Conservation (phyloP, 2,113 vertebrate genomes). For the Atherinomorus stipes region DNA sequence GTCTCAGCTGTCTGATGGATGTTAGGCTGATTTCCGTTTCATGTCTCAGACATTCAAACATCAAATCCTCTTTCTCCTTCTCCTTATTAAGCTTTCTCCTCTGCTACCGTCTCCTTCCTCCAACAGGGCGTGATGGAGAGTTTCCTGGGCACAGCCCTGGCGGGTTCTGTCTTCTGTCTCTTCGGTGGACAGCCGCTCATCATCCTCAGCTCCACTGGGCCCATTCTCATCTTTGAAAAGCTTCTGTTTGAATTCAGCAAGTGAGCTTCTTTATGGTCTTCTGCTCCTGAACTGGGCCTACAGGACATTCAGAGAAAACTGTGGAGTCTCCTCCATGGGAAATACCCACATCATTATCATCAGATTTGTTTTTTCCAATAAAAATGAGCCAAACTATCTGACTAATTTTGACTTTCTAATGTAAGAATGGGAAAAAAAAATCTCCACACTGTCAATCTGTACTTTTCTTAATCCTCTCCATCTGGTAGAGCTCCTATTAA, state of each 20-base stretch:
- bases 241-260: slow-evolving; percentile 99
- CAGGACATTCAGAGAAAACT: background rate
- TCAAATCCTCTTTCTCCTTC: background rate
- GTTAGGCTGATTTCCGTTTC: background rate
- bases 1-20: background rate
- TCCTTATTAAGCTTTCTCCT: background rate
- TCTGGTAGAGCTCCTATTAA: no score
- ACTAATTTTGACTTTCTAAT: no score
- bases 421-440: no score
- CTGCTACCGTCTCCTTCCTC: background rate
- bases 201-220: slow-evolving; percentile 98
- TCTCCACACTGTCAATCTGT: no score
- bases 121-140: slow-evolving; percentile 97
- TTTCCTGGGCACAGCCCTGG: slow-evolving; percentile 94
- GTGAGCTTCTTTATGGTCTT: slow-evolving; percentile 80
- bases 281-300: background rate
- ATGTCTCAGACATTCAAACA: no score
- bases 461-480: no score
- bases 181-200: slow-evolving; percentile 97
- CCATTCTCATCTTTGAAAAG: slow-evolving; percentile 99
- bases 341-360: no score
- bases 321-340: no score
- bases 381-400: no score
- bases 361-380: no score
- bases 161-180: slow-evolving; percentile 92